phyloP scores from a whole-genome alignment of 2,888 invertebrate species.

The Dyspetes luteomarginatus region DNA sequence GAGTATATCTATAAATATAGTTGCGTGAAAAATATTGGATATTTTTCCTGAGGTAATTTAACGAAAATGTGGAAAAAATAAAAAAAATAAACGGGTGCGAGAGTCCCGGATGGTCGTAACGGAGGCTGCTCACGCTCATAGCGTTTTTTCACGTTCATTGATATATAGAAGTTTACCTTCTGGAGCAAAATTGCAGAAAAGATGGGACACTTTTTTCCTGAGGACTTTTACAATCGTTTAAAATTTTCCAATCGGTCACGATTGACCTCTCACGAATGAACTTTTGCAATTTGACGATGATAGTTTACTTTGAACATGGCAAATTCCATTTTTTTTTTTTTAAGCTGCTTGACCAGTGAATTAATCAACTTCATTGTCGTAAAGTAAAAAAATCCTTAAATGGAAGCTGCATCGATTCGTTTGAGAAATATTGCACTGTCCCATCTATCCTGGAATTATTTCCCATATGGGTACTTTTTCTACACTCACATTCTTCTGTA shows the following conservation, averaged over 20 bases:
- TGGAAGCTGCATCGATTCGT: too few species aligned
- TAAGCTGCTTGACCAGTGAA: too few species aligned
- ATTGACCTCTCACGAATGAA: too few species aligned
- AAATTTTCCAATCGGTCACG: too few species aligned
- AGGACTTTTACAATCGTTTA: too few species aligned
- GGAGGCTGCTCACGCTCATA: slow-evolving; percentile 20
- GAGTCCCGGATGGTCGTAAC: neutral
- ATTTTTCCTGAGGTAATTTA: slow-evolving; percentile 40
- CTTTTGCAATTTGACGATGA: too few species aligned
- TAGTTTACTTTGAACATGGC: too few species aligned
- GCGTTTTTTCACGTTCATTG: slow-evolving; percentile 25
- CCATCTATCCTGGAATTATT: neutral
- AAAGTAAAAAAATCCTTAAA: too few species aligned
- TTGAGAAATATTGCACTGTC: neutral
- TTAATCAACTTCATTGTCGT: too few species aligned
- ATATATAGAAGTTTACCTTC: neutral
- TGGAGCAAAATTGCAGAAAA: neutral
- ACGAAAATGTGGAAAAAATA: neutral
- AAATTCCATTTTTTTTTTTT: too few species aligned
- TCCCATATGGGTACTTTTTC: neutral
- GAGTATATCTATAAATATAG: neutral
- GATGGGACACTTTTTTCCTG: neutral
- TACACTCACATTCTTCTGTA: slow-evolving; percentile 10
- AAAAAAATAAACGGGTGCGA: neutral
- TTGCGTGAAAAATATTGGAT: slow-evolving; percentile 31